A percentile compares a stretch with the other conserved stretches of the same genome.
phyloP scores from a whole-genome alignment of 2,113 vertebrate species.

The Zosterops lateralis region DNA sequence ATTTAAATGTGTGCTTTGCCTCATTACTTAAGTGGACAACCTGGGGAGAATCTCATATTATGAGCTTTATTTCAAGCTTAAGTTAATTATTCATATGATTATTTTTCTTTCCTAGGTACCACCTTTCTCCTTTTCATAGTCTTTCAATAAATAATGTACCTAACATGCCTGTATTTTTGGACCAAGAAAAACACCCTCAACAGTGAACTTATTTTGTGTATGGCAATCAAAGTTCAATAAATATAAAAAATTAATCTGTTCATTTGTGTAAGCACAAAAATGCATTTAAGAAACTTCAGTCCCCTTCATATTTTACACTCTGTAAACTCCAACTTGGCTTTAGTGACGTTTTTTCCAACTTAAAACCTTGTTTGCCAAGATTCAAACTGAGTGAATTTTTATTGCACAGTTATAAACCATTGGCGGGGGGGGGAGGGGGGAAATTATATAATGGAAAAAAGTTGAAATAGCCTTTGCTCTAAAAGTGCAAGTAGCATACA shows the following conservation, averaged over 20 bases:
- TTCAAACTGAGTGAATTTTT: slow-evolving; percentile 49
- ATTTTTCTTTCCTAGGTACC: slow-evolving; percentile 22
- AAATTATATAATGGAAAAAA: slow-evolving; percentile 65
- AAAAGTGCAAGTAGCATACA: slow-evolving; percentile 23
- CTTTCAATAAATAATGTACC: not conserved
- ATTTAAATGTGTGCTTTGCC: not conserved
- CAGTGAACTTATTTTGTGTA: not conserved
- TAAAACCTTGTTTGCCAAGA: slow-evolving; percentile 36
- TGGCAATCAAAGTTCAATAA: not conserved
- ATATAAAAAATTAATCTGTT: slow-evolving; percentile 19
- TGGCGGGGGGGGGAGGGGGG: not conserved
- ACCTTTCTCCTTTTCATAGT: not conserved
- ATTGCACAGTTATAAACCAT: slow-evolving; percentile 26
- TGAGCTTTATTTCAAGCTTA: slow-evolving; percentile 6
- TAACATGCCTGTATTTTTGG: not conserved
- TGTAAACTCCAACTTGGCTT: slow-evolving; percentile 41
- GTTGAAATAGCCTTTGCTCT: slow-evolving; percentile 27
- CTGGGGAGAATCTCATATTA: not conserved
- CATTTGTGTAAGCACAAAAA: slow-evolving; percentile 13
- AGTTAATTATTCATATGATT: slow-evolving; percentile 2
- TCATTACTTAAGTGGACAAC: not conserved
- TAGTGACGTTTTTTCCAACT: not conserved
- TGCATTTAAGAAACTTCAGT: slow-evolving; percentile 1
- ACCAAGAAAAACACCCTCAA: not conserved
- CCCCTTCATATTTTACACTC: slow-evolving; percentile 21